Conservation (phyloP, 2,113 vertebrate species). For the cattle (Bos taurus) region DNA sequence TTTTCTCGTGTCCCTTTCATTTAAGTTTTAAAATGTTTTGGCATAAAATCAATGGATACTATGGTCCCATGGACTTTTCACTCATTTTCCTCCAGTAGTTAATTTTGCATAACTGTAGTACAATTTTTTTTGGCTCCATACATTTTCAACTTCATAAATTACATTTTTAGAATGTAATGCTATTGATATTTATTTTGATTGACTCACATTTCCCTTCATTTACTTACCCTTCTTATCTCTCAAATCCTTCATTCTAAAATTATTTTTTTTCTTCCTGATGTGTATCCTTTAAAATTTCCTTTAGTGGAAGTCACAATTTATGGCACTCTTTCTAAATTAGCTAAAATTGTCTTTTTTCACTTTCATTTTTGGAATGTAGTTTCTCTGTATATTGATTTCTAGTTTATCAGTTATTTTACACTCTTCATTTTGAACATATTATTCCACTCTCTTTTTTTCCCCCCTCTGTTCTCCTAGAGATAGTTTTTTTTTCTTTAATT, state of each 20-base stretch:
- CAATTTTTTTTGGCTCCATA: neutral
- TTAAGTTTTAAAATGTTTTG: neutral
- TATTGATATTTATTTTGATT: neutral
- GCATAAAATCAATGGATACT: neutral
- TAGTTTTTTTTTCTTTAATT: neutral
- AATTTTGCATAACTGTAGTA: neutral
- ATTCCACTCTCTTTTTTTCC: fast-evolving
- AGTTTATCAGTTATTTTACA: neutral
- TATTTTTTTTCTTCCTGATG: neutral
- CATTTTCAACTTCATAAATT: neutral
- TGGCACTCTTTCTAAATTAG: neutral
- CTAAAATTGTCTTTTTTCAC: neutral
- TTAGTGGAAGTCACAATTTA: neutral
- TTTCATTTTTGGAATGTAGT: neutral
- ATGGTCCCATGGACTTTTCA: neutral
- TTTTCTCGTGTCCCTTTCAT: neutral
- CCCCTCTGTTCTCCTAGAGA: neutral
- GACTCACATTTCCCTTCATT: neutral
- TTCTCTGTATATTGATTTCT: neutral
- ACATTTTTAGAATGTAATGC: neutral
- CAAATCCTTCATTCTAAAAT: neutral
- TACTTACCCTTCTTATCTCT: neutral
- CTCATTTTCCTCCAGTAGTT: neutral
- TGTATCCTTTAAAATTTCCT: neutral
- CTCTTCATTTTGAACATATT: neutral